Conservation (phyloP, 1,140 invertebrate species). For the Zaprionus inermis region DNA sequence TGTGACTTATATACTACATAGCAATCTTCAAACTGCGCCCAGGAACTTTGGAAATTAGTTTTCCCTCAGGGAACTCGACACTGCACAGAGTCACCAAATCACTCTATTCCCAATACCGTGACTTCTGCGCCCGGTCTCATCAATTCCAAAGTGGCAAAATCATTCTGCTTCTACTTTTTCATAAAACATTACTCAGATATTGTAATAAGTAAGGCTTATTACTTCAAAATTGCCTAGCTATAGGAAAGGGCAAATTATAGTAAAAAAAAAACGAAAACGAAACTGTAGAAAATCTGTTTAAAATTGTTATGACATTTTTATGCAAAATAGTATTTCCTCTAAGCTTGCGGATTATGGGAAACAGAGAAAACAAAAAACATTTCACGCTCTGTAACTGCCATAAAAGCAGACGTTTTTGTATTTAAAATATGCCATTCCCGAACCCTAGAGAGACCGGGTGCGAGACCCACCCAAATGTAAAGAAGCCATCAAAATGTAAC, state of each 20-base stretch:
- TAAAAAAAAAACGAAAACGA: slow-evolving; percentile 44
- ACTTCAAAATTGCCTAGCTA: slow-evolving; percentile 22
- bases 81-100: background rate
- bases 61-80: background rate
- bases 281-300: slow-evolving; percentile 69
- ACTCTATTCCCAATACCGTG: background rate
- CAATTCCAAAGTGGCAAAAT: background rate
- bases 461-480: slow-evolving; percentile 49
- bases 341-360: slow-evolving; percentile 38
- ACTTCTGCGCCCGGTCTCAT: background rate
- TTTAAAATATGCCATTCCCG: slow-evolving; percentile 69
- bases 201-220: slow-evolving; percentile 36
- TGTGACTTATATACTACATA: slow-evolving; percentile 16
- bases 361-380: slow-evolving; percentile 35
- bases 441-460: slow-evolving; percentile 55
- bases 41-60: background rate
- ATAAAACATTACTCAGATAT: background rate
- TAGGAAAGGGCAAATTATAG: slow-evolving; percentile 12
- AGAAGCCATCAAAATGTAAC: slow-evolving; percentile 82
- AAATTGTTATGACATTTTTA: slow-evolving; percentile 80
- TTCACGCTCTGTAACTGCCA: slow-evolving; percentile 43
- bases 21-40: background rate
- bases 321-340: slow-evolving; percentile 61
- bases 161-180: background rate
- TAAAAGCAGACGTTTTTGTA: slow-evolving; percentile 62